Base-by-base conservation (phyloP, 2,113 vertebrate genomes). In the Microcebus lehilahytsara region DNA sequence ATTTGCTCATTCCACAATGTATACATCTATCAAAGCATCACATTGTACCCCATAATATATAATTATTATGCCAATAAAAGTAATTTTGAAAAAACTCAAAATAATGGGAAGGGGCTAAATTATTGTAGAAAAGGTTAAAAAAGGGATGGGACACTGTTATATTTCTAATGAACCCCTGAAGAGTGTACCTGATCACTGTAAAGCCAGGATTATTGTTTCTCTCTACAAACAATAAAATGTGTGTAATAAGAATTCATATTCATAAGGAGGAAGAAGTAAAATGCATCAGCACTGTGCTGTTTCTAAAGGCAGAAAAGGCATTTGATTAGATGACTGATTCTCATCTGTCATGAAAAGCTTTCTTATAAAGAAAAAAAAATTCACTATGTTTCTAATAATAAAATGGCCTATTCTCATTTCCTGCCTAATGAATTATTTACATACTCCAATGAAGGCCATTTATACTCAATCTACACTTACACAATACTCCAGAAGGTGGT, bases 371-470 rank as follows among this genome's bases (percentile, higher is more conserved):
- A 79, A 60, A 96, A 80, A 79, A 94, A 58, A 72, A 88, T 51
- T 75, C 32, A 62, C 58, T 80, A 34, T 75, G 30, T 94, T 96
- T 92, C 95, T 89, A 92, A 80, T 46, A 81, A 85, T 42, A 81
- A 92, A 94, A 81, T 46, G 85, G 19, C n/a, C 0, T 0, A 53
- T 56, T 97, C 71, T 94, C 88, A 96, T 96, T 96, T 96, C 89
- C 74, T 62, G 42, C 71, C 74, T 89, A 85, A 93, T 79, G 78
- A 94, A 96, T 97, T 96, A 96, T 92, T 94, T 96, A 92, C 71
- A 71, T 58, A 94, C 37, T 83, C n/a, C 4, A 5, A 74, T 1
- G 2, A 75, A 85, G 89, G 72, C 79, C 17, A 53, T 92, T 92
- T 79, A 75, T 53, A 53, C 72, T 92, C 95, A 34, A 37, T 74